Base-by-base conservation (phyloP, 2,888 invertebrate genomes). In the Pterobdella sp. region DNA sequence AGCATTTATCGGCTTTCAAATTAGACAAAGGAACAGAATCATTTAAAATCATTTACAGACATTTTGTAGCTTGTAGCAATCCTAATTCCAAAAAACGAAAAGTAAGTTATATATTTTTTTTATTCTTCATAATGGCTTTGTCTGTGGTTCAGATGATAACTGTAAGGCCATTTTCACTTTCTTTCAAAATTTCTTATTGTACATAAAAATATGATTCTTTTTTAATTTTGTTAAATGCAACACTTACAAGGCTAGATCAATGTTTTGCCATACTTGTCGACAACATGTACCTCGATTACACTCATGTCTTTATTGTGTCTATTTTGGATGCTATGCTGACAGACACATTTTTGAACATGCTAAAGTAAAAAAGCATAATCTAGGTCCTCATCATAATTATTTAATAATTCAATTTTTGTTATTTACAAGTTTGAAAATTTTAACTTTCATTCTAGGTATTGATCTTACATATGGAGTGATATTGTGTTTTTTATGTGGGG, bases 401-500 rank as follows among this genome's bases (percentile, higher is more conserved):
- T 67, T 52, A 7, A 52, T 42, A 7, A 29, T 42, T 22, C 49
- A 26, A 18, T 68, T 56, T 68, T 1, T 1, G 26, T 35, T 65
- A 35, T 36, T 22, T 18, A 70, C 34, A 49, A 37, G 0, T 22
- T 32, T 34, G n/a, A 29, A 37, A 26, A 26, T 69, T 26, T 26
- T 72, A 4, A 56, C 7, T 18, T 72, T 68, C 37, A 2, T 79
- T 79, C 49, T 79, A 81, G 81, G 92, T 74, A 88, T 95, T 79
- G 95, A 96, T 82, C 85, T 95, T 69, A 88, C 88, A 72, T 92
- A 91, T 84, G 95, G 95, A 65, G 90, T 92, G 82, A 87, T 96
- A 14, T 90, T 90, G 84, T 97, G 97, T 84, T 89, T 90, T 81
- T 88, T 89, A 80, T 97, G 97, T 83, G 88, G 89, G 76, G 95